Evolutionary conservation across 1,140 invertebrate genomes (phyloP), one percentile per base, ranked within the genome.

Genomic region (Trichonephila inaurata): DNA sequence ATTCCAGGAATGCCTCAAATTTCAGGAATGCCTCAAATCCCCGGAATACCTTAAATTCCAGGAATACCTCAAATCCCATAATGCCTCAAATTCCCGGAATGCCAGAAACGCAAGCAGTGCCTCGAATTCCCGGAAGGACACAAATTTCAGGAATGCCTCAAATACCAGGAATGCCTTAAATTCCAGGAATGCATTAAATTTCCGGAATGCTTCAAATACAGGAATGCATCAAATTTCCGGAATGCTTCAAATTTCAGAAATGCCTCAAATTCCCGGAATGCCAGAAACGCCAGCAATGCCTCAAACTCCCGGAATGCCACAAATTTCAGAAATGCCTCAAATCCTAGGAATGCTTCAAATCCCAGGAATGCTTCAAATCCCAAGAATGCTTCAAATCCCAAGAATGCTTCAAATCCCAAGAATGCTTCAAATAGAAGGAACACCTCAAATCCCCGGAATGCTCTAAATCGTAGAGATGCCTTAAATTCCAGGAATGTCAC

Each of bases 11-110:
- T 93, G 12, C 92, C 92, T 33, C 85, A 64, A 81, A 40, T 93
- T 3, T 83, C 92, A 3, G 44, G 61, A 51, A 88, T 88, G 2
- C 85, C 92, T 72, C 64, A 66, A 77, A 88, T 88, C 0, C 83
- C 91, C 24, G 91, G 85, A 61, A 61, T 93, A 3, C 91, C 91
- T 61, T 51, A 88, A 77, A 2, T 93, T 85, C 92, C 7, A 64
- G 85, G 40, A 93, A 81, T 51, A 66, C 85, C 0, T 24, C 19
- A 77, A 87, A 88, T 10, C 92, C 92, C 18, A 64, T 60, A 61
- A 61, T 93, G 12, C 92, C 92, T 33, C 66, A 64, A 81, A 40
- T 93, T 3, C 92, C 92, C 0, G 44, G 61, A 51, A 88, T 88
- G 2, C 85, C 92, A 61, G 88, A 87, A n/a, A n/a, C n/a, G n/a